A percentile compares a stretch with the other conserved stretches of the same genome.
phyloP scores from a whole-genome alignment of 2,797 vertebrate genomes.

The Helicolenus hilgendorfi region DNA sequence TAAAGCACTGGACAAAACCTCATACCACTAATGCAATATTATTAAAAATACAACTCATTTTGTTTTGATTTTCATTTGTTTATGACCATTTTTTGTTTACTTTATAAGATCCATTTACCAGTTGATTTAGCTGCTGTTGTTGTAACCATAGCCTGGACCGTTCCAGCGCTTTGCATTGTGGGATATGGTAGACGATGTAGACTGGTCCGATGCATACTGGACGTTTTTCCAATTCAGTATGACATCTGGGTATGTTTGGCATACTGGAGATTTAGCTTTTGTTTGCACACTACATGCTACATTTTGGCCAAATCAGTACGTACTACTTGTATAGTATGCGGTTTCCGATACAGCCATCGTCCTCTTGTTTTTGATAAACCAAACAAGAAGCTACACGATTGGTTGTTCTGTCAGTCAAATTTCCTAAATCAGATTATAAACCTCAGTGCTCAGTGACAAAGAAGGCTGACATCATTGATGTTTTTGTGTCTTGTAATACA shows the following conservation, averaged over 20 bases:
- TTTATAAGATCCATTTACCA: too few relatives aligned
- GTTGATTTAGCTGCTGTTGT: too few relatives aligned
- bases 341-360: neutral
- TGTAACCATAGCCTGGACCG: too few relatives aligned
- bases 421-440: neutral
- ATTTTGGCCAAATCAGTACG: too few relatives aligned
- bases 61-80: too few relatives aligned
- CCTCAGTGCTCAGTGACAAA: neutral
- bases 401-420: neutral
- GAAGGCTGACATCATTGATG: neutral
- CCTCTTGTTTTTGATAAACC: neutral
- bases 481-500: constrained; percentile 16
- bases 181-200: too few relatives aligned
- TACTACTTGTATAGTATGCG: too few relatives aligned
- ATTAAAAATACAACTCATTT: neutral
- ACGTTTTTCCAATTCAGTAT: too few relatives aligned
- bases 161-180: too few relatives aligned
- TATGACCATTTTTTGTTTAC: neutral
- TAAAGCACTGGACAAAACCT: neutral
- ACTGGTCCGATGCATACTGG: too few relatives aligned
- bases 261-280: neutral
- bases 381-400: neutral
- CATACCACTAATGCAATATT: neutral
- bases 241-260: too few relatives aligned
- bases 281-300: too few relatives aligned